Conservation (phyloP, 2,113 vertebrate species). For the Mixornis gularis region DNA sequence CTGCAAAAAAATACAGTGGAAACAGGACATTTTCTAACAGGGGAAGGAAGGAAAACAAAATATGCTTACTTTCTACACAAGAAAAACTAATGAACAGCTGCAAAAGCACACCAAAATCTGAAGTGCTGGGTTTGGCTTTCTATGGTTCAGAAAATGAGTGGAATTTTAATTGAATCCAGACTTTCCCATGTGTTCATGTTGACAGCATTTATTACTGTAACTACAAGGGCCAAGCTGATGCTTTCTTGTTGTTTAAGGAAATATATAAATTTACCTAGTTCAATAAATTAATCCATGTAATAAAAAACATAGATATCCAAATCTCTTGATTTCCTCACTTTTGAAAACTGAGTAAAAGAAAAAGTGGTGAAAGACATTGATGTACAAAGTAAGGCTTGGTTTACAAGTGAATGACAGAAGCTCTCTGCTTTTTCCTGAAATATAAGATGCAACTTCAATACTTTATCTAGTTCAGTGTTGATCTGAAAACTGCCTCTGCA, state of each 20-base stretch:
- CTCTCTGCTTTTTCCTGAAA: background rate
- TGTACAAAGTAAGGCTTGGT: background rate
- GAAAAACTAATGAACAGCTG: constrained; percentile 38
- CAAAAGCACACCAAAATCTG: constrained; percentile 35
- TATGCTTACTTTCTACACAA: constrained; percentile 2
- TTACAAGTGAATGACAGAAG: background rate
- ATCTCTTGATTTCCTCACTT: background rate
- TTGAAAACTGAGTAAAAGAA: background rate
- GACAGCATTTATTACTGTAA: constrained; percentile 47
- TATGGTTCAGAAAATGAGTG: constrained; percentile 40
- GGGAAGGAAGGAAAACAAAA: background rate
- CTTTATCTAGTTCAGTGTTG: background rate
- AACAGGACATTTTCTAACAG: background rate
- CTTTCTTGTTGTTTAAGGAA: background rate
- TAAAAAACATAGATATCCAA: background rate
- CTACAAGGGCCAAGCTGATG: background rate
- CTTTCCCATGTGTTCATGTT: constrained; percentile 17
- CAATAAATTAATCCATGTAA: background rate
- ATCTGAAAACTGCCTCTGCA: background rate
- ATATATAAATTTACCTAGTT: background rate
- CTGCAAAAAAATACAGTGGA: background rate
- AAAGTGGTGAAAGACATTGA: background rate
- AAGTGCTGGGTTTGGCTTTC: constrained; percentile 9
- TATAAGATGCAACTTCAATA: background rate
- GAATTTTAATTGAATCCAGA: constrained; percentile 61